These are phyloP conservation scores for Callinectes sapidus DNA, from an alignment of 2,888 invertebrate genomes.

Conservation along the genomic window DNA sequence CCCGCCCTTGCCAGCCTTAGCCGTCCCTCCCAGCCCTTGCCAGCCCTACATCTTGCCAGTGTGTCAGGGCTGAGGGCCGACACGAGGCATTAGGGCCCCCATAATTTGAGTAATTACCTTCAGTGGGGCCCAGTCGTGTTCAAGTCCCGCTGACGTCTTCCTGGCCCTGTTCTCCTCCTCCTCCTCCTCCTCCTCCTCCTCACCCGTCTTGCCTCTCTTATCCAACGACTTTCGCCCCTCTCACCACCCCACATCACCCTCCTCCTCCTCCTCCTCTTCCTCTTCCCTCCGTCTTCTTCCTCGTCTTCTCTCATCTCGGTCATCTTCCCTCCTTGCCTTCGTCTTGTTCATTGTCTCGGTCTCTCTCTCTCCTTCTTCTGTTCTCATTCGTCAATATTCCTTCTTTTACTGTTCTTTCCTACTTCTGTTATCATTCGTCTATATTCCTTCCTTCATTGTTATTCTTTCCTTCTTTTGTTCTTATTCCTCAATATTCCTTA, in stretches of 20 bases:
- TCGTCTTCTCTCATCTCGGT: neutral
- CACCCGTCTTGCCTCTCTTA: slow-evolving; percentile 3
- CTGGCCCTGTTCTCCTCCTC: slow-evolving; percentile 22
- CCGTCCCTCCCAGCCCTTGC: no score
- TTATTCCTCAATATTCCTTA: no score
- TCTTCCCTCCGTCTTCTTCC: neutral
- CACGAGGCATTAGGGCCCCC: slow-evolving; percentile 17
- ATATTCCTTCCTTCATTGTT: no score
- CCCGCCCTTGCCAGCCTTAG: no score
- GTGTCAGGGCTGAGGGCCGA: slow-evolving; percentile 32
- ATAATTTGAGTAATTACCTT: slow-evolving; percentile 36
- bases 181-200: no score
- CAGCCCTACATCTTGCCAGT: slow-evolving; percentile 28
- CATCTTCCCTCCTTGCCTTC: neutral
- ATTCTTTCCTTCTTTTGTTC: no score
- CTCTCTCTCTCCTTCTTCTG: neutral
- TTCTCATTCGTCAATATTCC: neutral
- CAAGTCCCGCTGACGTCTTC: slow-evolving; percentile 18
- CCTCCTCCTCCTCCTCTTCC: neutral
- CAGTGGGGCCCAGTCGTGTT: slow-evolving; percentile 37
- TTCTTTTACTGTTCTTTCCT: neutral
- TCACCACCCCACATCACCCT: neutral
- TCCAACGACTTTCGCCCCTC: neutral
- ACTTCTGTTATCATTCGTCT: no score
- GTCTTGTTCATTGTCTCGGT: neutral